Conservation (phyloP, 2,113 vertebrate species). For the Porphyrio hochstetteri region DNA sequence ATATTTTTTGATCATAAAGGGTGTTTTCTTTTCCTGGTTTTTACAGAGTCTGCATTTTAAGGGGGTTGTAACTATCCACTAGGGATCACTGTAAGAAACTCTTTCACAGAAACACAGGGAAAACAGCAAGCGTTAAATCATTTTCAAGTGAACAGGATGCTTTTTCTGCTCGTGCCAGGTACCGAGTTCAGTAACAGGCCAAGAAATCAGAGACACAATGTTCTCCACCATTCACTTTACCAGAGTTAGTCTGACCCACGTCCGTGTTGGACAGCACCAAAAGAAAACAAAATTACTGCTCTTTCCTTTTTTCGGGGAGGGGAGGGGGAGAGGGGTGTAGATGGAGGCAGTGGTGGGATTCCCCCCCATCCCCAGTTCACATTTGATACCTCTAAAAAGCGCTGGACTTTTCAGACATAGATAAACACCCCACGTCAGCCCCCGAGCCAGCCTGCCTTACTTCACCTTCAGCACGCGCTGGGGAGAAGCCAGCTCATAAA, state of each 20-base stretch:
- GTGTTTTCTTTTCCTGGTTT: slow-evolving; percentile 57
- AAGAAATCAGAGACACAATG: background rate
- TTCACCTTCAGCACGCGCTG: background rate
- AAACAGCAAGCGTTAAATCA: slow-evolving; percentile 45
- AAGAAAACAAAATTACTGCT: background rate
- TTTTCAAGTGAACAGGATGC: slow-evolving; percentile 47
- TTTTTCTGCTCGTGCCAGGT: slow-evolving; percentile 54
- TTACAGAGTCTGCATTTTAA: slow-evolving; percentile 51
- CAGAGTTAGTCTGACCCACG: background rate
- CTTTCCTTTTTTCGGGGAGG: background rate
- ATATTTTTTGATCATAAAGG: slow-evolving; percentile 40
- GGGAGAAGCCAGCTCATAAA: background rate
- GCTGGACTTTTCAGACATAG: background rate
- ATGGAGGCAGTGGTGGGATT: too few relatives aligned
- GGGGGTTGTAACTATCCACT: slow-evolving; percentile 19
- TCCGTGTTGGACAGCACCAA: background rate
- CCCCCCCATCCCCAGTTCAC: background rate
- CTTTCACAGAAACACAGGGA: slow-evolving; percentile 32
- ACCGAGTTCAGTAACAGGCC: slow-evolving; percentile 36
- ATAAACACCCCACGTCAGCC: background rate
- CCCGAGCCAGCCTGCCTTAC: background rate
- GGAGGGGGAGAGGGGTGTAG: too few relatives aligned
- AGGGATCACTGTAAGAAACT: slow-evolving; percentile 42
- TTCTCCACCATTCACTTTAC: slow-evolving; percentile 3
- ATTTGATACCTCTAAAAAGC: background rate